These are phyloP conservation scores for Cryptocheilus praepositus DNA, from an alignment of 2,888 invertebrate species.

Conservation along the genomic window DNA sequence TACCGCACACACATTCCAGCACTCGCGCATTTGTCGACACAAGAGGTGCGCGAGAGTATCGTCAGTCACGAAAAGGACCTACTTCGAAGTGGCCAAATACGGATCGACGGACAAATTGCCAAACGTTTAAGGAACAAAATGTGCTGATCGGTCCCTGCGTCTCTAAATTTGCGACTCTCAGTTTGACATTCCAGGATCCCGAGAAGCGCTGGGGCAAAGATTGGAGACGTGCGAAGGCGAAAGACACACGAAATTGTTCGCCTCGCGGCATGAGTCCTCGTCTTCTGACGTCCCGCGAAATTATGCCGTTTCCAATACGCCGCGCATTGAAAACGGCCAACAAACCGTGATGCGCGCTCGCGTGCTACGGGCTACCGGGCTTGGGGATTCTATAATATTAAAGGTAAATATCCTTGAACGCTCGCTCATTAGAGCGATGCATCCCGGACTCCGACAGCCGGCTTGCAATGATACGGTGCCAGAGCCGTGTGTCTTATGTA, in stretches of 20 bases:
- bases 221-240: neutral
- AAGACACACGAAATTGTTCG: slow-evolving; percentile 3
- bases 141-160: too few relatives aligned
- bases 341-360: slow-evolving; percentile 42
- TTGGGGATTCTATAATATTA: slow-evolving; percentile 66
- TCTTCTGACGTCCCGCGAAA: slow-evolving; percentile 30
- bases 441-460: slow-evolving; percentile 39
- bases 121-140: too few relatives aligned
- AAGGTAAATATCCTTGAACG: slow-evolving; percentile 70
- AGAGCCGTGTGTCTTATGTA: slow-evolving; percentile 61
- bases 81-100: too few relatives aligned
- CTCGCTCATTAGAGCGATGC: slow-evolving; percentile 67
- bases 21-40: too few relatives aligned
- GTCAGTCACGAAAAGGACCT: too few relatives aligned
- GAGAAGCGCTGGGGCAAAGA: neutral
- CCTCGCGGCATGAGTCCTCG: neutral
- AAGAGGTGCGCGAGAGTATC: too few relatives aligned
- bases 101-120: too few relatives aligned
- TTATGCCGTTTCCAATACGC: slow-evolving; percentile 47
- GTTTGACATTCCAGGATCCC: too few relatives aligned
- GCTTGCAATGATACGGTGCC: slow-evolving; percentile 62
- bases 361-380: slow-evolving; percentile 28
- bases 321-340: slow-evolving; percentile 47
- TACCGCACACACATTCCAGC: too few relatives aligned
- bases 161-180: too few relatives aligned